These are phyloP conservation scores for Crepidodera aurea DNA, from an alignment of 2,888 invertebrate species.

Conservation along the genomic window DNA sequence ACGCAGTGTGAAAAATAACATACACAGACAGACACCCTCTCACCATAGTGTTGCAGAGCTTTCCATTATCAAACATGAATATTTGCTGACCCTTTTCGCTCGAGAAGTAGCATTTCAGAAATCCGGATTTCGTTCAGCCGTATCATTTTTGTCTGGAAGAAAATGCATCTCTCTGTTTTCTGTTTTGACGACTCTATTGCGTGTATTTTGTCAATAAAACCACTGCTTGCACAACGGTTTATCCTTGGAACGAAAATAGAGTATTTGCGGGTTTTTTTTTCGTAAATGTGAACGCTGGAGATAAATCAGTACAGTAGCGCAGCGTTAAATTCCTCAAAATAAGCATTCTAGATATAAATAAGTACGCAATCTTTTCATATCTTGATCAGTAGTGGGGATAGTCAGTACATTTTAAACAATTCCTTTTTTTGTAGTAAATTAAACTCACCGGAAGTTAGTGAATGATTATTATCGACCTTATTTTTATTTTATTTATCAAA, in stretches of 20 bases:
- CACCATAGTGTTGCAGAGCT: constrained; percentile 20
- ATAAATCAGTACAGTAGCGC: too few relatives aligned
- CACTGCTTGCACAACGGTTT: constrained; percentile 4
- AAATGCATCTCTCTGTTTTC: constrained; percentile 14
- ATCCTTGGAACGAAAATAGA: not conserved
- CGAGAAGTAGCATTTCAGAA: constrained; percentile 20
- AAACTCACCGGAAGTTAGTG: too few relatives aligned
- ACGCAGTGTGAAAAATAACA: constrained; percentile 42
- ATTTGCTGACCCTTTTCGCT: constrained; percentile 42
- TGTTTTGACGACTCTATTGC: constrained; percentile 7
- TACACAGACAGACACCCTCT: constrained; percentile 37
- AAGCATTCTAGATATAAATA: too few relatives aligned
- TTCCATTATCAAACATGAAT: constrained; percentile 42
- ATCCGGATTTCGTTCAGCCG: constrained; percentile 22
- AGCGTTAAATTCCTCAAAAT: too few relatives aligned
- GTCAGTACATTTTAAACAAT: too few relatives aligned
- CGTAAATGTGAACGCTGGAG: too few relatives aligned
- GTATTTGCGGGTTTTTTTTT: not conserved
- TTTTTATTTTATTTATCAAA: too few relatives aligned
- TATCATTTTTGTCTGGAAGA: constrained; percentile 5
- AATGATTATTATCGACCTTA: too few relatives aligned
- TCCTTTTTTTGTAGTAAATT: too few relatives aligned
- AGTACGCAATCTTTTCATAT: too few relatives aligned
- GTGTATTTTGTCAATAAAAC: constrained; percentile 13
- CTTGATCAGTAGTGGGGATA: too few relatives aligned